Conservation (phyloP, 2,888 invertebrate genomes). For the Aphrophora alni region DNA sequence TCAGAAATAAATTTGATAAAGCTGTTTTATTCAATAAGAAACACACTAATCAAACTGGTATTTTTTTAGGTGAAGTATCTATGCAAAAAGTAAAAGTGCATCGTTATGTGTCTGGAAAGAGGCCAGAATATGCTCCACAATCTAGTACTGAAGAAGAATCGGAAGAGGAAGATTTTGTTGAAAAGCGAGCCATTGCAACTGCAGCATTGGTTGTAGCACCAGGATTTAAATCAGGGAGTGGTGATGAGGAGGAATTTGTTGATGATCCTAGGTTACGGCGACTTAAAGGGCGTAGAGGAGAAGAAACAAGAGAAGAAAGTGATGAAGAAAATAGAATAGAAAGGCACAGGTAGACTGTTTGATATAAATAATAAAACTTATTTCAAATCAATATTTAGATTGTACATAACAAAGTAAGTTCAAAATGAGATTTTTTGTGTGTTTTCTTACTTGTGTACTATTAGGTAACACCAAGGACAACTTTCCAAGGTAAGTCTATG, state of each 20-base stretch:
- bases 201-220: slow-evolving; percentile 41
- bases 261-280: slow-evolving; percentile 85
- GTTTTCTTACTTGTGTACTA: too few relatives aligned
- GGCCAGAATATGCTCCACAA: slow-evolving; percentile 93
- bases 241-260: slow-evolving; percentile 54
- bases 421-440: too few relatives aligned
- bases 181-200: slow-evolving; percentile 55
- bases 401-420: too few relatives aligned
- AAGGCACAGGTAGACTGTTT: slow-evolving; percentile 58
- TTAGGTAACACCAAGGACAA: too few relatives aligned
- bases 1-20: too few relatives aligned
- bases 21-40: too few relatives aligned
- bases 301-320: slow-evolving; percentile 60
- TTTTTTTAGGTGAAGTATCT: slow-evolving; percentile 81
- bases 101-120: slow-evolving; percentile 96
- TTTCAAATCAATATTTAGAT: too few relatives aligned
- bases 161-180: slow-evolving; percentile 86
- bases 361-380: neutral
- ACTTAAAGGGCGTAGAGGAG: slow-evolving; percentile 60
- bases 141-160: slow-evolving; percentile 87
- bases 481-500: too few relatives aligned
- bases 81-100: slow-evolving; percentile 99
- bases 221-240: slow-evolving; percentile 37
- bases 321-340: slow-evolving; percentile 62
- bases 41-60: too few relatives aligned